Conservation (phyloP, 1,140 invertebrate genomes). For the Macrobrachium nipponense region DNA sequence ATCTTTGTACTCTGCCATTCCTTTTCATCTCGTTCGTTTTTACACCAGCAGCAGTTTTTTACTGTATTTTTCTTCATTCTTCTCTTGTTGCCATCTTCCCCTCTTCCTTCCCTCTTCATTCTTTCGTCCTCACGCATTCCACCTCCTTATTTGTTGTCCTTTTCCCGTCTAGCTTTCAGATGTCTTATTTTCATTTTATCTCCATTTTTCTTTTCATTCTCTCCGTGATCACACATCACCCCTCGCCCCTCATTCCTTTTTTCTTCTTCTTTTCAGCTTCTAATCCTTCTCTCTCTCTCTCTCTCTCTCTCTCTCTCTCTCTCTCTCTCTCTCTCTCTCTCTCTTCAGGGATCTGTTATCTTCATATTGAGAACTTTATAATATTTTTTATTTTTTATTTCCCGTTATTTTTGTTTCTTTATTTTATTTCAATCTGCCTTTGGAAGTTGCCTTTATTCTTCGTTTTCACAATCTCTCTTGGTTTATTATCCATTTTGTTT, state of each 20-base stretch:
- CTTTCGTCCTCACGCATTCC: neutral
- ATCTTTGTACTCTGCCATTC: neutral
- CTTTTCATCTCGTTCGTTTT: neutral
- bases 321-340: neutral
- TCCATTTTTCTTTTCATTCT: neutral
- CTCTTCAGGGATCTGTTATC: neutral
- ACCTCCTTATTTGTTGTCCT: neutral
- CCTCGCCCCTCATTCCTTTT: neutral
- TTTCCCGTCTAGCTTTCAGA: neutral
- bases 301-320: slow-evolving; percentile 23
- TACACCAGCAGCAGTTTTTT: neutral
- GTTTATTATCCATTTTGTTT: too few relatives aligned
- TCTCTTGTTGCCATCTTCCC: neutral
- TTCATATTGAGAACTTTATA: neutral
- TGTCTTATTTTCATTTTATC: neutral
- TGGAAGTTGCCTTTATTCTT: too few relatives aligned
- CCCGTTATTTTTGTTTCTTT: neutral
- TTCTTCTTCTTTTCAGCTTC: neutral
- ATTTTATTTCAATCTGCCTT: too few relatives aligned
- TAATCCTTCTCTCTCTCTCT: neutral
- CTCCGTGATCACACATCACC: neutral
- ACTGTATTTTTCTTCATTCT: neutral
- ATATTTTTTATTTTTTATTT: neutral
- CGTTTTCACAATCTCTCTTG: too few relatives aligned
- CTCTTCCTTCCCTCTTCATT: neutral